Evolutionary conservation across 1,140 invertebrate genomes (phyloP), one percentile per base, ranked within the genome.

Genomic region (Hyles vespertilio): DNA sequence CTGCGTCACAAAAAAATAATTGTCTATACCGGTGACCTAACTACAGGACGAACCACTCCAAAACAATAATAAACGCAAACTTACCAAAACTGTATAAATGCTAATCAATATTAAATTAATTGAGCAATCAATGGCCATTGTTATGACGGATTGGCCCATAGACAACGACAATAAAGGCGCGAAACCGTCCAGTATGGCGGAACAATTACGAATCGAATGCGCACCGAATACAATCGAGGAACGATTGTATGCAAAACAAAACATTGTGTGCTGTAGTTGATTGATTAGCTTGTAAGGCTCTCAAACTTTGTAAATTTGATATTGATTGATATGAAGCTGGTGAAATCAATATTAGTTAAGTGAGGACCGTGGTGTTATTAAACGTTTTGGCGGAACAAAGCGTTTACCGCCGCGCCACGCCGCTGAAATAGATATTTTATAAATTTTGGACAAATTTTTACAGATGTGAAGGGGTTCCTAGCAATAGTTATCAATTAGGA

Each of bases 31-130:
- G 36, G 36, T 40, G 36, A 40, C 36, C 46, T 48, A 48, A 48
- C n/a, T 48, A 48, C 12, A n/a, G 4, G 12, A 48, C 12, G n/a
- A 48, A 48, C n/a, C n/a, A 3, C 44, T 9, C 44, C n/a, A 7
- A 48, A 48, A 5, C 5, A 48, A 48, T 11, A 22, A 48, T 11
- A 48, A n/a, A 11, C 46, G 46, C 46, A 48, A 48, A 48, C 46
- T 3, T 22, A 48, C n/a, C n/a, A n/a, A 48, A 48, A 48, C 46
- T 48, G 22, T 22, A 43, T 59, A 61, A 36, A 69, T 69, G 58
- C 63, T 63, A 72, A 72, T 75, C 71, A 75, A 68, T 69, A 71
- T 70, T 70, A 66, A 72, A 76, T 72, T 74, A 79, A 65, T 68
- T 60, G 68, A 54, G 63, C 55, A 58, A 48, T 47, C 63, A 54